phyloP scores from a whole-genome alignment of 2,888 invertebrate genomes.

The Melangyna quadrimaculata region DNA sequence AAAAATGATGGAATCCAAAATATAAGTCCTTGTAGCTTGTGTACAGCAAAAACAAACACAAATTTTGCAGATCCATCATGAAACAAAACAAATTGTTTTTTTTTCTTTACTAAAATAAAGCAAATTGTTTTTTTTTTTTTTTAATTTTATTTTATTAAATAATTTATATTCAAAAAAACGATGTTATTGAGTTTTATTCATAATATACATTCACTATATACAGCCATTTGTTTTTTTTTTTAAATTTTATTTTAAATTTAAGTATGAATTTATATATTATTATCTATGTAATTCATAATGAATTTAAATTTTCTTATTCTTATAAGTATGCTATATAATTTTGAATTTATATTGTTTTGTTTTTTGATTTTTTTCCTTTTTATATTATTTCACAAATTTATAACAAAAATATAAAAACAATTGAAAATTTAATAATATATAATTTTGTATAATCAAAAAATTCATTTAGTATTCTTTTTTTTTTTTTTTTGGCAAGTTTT shows the following conservation, averaged over 20 bases:
- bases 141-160: conserved; percentile 60
- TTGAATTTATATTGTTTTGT: conserved; percentile 17
- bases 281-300: conserved; percentile 44
- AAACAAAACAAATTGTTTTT: no score
- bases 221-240: conserved; percentile 63
- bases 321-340: background rate
- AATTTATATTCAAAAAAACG: conserved; percentile 65
- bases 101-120: background rate
- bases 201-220: conserved; percentile 73
- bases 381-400: conserved; percentile 28
- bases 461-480: conserved; percentile 1
- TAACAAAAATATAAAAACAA: conserved; percentile 45
- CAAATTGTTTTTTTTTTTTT: conserved; percentile 7
- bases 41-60: no score
- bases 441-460: conserved; percentile 12
- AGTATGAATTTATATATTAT: conserved; percentile 48
- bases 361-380: conserved; percentile 13
- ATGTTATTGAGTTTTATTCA: conserved; percentile 55
- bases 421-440: conserved; percentile 7
- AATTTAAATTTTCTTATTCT: conserved; percentile 33
- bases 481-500: conserved; percentile 6
- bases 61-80: no score
- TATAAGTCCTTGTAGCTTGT: no score
- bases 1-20: no score
- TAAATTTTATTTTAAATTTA: conserved; percentile 12